Percentiles rank a stretch among this genome's conserved stretches.
These are phyloP conservation scores for Umimayanthus kanabou DNA, from an alignment of 92 coral and sea anemone species.

Conservation along the genomic window DNA sequence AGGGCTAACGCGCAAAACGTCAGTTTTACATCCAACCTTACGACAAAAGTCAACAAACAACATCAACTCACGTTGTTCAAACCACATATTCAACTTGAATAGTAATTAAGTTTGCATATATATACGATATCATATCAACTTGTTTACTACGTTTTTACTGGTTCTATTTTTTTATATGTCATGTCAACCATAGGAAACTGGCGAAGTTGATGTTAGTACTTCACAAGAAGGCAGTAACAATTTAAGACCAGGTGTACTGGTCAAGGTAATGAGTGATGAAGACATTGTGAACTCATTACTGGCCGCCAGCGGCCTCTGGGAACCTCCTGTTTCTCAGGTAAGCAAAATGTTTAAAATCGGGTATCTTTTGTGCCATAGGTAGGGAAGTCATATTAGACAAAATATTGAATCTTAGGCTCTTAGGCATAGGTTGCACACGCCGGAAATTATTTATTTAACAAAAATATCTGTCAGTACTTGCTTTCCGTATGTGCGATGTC, in stretches of 20 bases:
- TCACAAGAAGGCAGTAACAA: neutral
- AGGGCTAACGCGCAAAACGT: neutral
- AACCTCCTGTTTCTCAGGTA: conserved; percentile 2
- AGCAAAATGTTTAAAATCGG: neutral
- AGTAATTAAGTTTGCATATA: neutral
- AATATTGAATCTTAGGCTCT: too few species aligned
- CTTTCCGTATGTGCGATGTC: too few species aligned
- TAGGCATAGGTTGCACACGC: too few species aligned
- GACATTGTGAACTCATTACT: conserved; percentile 9
- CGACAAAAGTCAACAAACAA: neutral
- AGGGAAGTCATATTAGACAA: too few species aligned
- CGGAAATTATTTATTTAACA: too few species aligned
- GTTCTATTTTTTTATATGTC: neutral
- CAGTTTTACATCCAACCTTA: neutral
- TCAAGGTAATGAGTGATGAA: conserved; percentile 5
- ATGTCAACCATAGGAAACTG: neutral
- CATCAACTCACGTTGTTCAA: neutral
- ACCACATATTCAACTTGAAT: neutral
- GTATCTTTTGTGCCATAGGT: too few species aligned
- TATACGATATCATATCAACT: neutral
- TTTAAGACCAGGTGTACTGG: conserved; percentile 16
- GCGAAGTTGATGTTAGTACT: neutral
- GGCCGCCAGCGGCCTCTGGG: conserved; percentile 20
- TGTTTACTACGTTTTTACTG: neutral
- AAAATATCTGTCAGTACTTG: too few species aligned